Evolutionary conservation across 2,797 vertebrate genomes (phyloP).

Genomic region (Lagorchestes hirsutus): DNA sequence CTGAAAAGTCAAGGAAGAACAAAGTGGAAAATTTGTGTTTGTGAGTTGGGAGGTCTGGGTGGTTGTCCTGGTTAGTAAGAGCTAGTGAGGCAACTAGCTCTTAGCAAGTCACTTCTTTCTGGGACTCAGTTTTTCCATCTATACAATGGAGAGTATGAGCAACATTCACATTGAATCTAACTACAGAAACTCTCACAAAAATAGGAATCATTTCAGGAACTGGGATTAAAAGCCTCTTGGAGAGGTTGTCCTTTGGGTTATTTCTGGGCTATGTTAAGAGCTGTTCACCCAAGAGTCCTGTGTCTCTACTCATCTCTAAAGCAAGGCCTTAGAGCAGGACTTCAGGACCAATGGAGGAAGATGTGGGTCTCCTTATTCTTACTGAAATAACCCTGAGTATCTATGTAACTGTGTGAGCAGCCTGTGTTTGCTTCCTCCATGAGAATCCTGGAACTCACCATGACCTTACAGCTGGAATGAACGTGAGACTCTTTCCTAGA

Average conservation of each 20-base stretch:
- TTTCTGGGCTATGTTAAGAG: neutral
- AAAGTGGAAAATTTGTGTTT: neutral
- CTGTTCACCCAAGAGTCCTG: neutral
- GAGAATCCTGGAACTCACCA: neutral
- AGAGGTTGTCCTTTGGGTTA: neutral
- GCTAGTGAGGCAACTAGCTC: neutral
- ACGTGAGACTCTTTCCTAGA: no score
- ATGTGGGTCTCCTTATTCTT: neutral
- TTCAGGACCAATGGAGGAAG: no score
- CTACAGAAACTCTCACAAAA: no score
- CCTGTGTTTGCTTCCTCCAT: neutral
- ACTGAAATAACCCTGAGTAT: neutral
- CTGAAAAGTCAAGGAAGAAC: neutral
- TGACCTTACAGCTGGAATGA: neutral
- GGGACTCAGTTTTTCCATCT: no score
- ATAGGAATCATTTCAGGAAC: no score
- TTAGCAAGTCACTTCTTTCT: neutral
- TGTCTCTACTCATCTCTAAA: no score
- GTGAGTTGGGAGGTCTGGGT: neutral
- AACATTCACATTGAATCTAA: no score
- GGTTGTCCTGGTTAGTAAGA: neutral
- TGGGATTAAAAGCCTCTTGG: neutral
- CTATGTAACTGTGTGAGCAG: neutral
- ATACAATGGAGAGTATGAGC: no score
- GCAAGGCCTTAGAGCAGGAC: no score